A percentile compares a stretch with the other conserved stretches of the same genome.
These are phyloP conservation scores for Vannuccia rotundouncinata DNA, from an alignment of 2,888 invertebrate species.

Conservation along the genomic window DNA sequence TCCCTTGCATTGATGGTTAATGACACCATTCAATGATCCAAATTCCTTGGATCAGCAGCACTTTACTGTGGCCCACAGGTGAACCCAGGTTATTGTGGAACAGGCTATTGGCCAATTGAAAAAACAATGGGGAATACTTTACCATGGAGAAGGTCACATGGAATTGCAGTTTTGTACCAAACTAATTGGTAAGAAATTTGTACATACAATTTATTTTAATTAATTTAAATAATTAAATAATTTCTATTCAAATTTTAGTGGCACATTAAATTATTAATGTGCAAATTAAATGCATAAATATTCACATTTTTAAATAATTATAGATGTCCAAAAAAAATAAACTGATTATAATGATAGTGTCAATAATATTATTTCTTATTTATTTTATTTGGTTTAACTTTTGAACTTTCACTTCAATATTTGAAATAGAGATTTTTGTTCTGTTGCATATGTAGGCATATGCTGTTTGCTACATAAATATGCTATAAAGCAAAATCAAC, in stretches of 20 bases:
- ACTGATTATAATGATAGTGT: no score
- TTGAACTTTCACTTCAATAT: no score
- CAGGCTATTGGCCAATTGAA: neutral
- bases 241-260: no score
- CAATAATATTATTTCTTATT: neutral
- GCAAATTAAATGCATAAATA: no score
- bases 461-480: neutral
- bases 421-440: no score
- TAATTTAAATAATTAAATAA: no score
- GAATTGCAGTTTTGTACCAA: neutral
- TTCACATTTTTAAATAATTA: no score
- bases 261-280: no score
- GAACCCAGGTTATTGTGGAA: neutral
- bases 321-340: no score
- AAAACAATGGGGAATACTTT: neutral
- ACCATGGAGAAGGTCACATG: neutral
- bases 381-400: neutral
- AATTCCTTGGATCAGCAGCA: no score
- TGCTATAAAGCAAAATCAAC: neutral
- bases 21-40: neutral
- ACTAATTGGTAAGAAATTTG: neutral
- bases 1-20: neutral
- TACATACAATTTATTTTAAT: neutral
- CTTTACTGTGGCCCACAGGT: no score
- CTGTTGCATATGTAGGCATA: no score